phyloP scores from a whole-genome alignment of 2,888 invertebrate genomes.

The Ctenicera cuprea region DNA sequence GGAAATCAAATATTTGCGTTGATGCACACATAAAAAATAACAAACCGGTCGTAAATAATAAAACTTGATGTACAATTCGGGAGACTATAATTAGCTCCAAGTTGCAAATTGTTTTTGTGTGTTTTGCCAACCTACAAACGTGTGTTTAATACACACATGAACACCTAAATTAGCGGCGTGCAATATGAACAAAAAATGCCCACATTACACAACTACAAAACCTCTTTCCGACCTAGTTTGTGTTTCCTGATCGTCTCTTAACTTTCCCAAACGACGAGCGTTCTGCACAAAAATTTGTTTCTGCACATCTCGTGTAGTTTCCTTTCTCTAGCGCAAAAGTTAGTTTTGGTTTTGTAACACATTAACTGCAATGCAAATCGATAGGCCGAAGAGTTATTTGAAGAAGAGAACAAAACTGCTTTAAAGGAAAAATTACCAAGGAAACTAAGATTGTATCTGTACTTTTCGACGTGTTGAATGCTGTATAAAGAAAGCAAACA shows the following conservation, averaged over 20 bases:
- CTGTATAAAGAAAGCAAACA: slow-evolving; percentile 17
- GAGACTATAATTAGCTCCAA: slow-evolving; percentile 41
- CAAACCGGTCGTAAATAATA: slow-evolving; percentile 35
- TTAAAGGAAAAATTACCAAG: slow-evolving; percentile 6
- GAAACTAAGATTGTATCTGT: slow-evolving; percentile 24
- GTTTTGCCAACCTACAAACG: slow-evolving; percentile 29
- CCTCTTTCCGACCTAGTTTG: slow-evolving; percentile 53
- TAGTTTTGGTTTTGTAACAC: not conserved
- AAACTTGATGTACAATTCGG: slow-evolving; percentile 10
- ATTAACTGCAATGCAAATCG: not conserved
- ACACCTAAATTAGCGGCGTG: slow-evolving; percentile 49
- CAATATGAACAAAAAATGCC: slow-evolving; percentile 46
- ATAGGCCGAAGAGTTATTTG: not conserved
- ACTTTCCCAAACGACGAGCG: slow-evolving; percentile 48
- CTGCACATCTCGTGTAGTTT: slow-evolving; percentile 35
- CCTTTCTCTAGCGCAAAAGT: slow-evolving; percentile 37
- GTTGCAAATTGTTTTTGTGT: slow-evolving; percentile 46
- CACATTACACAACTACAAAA: slow-evolving; percentile 46
- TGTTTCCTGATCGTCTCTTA: slow-evolving; percentile 49
- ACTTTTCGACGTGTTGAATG: slow-evolving; percentile 17
- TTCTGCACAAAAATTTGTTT: slow-evolving; percentile 27
- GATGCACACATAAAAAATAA: slow-evolving; percentile 33
- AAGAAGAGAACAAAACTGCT: slow-evolving; percentile 1
- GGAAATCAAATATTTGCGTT: slow-evolving; percentile 48
- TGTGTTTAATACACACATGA: slow-evolving; percentile 38